phyloP scores from a whole-genome alignment of 2,113 vertebrate genomes.

The Melanerpes aurifrons region DNA sequence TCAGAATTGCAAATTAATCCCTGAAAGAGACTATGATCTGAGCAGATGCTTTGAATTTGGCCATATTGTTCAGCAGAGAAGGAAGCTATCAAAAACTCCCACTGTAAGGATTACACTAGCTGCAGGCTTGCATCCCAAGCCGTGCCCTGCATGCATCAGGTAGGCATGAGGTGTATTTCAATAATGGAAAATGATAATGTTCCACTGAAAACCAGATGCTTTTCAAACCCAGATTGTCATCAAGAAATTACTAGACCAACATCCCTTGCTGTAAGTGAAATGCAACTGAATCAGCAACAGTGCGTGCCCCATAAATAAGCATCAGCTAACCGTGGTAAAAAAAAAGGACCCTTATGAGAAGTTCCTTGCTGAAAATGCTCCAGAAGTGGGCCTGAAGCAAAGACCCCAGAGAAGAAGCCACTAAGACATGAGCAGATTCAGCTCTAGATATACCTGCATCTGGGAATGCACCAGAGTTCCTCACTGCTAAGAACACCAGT shows the following conservation, averaged over 20 bases:
- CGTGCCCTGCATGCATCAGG: rapidly evolving
- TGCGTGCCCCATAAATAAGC: not conserved
- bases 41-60: not conserved
- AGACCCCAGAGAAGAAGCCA: not conserved
- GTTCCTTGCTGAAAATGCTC: not conserved
- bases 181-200: not conserved
- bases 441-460: not conserved
- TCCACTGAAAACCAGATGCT: not conserved
- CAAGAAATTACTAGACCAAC: not conserved
- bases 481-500: rapidly evolving
- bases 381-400: not conserved
- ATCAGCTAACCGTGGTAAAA: not conserved
- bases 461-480: not conserved
- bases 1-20: not conserved
- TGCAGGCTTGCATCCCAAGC: not conserved
- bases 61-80: not conserved
- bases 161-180: not conserved
- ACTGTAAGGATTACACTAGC: not conserved
- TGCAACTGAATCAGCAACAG: not conserved
- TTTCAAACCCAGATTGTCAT: not conserved
- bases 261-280: not conserved
- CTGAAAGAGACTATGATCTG: not conserved
- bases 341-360: not conserved
- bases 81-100: not conserved
- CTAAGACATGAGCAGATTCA: not conserved